Conservation (phyloP, 2,888 invertebrate genomes). For the Ochropleura plecta region DNA sequence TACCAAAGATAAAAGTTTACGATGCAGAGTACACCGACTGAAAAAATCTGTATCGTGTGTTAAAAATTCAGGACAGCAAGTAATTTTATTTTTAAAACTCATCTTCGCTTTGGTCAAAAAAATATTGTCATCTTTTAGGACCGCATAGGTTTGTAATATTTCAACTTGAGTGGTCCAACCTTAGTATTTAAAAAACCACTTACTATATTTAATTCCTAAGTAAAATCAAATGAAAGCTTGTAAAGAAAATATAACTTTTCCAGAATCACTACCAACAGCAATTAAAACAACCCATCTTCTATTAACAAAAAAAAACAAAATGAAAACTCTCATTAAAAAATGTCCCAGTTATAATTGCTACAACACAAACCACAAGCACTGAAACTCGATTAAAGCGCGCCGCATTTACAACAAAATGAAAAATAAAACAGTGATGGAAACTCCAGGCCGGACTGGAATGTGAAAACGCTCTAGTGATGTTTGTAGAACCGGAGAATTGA, state of each 20-base stretch:
- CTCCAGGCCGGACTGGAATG: constrained; percentile 36
- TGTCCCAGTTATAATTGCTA: constrained; percentile 30
- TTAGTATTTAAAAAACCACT: not conserved
- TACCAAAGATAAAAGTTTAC: constrained; percentile 39
- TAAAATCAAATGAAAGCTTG: not conserved
- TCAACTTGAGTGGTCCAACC: not conserved
- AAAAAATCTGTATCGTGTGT: not conserved
- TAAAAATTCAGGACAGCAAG: not conserved
- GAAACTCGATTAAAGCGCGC: constrained; percentile 44
- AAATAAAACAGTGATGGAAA: constrained; percentile 57
- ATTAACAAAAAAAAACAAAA: constrained; percentile 14
- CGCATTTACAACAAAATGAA: constrained; percentile 46
- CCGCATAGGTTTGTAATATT: not conserved
- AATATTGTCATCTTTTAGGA: not conserved
- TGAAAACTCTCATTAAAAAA: constrained; percentile 27
- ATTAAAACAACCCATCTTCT: not conserved
- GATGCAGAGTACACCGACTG: not conserved
- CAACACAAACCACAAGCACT: constrained; percentile 30
- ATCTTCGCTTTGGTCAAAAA: not conserved
- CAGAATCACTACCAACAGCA: not conserved
- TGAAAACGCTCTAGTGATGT: constrained; percentile 49
- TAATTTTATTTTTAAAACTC: not conserved
- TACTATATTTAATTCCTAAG: not conserved
- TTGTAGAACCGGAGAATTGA: constrained; percentile 23
- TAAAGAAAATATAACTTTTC: not conserved